phyloP scores from a whole-genome alignment of 2,888 invertebrate species.

The Lordiphosa fenestrarum region DNA sequence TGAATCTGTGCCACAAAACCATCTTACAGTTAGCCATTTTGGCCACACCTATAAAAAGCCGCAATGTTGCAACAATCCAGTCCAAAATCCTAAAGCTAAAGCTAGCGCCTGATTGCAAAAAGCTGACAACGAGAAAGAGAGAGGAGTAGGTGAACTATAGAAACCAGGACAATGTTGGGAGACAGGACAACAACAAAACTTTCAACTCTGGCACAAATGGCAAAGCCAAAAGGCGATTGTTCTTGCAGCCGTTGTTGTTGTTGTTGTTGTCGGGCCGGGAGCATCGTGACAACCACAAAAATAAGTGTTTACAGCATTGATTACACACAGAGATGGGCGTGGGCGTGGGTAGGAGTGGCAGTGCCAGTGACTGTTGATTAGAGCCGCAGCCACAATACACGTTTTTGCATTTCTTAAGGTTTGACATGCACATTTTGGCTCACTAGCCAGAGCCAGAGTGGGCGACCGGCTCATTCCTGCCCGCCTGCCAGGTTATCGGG shows the following conservation, averaged over 20 bases:
- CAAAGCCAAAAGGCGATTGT: slow-evolving; percentile 30
- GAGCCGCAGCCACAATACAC: slow-evolving; percentile 45
- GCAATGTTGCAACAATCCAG: slow-evolving; percentile 31
- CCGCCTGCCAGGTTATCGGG: slow-evolving; percentile 47
- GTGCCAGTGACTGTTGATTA: slow-evolving; percentile 48
- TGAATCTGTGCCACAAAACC: slow-evolving; percentile 14
- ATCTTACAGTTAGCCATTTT: slow-evolving; percentile 19
- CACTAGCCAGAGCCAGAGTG: not conserved
- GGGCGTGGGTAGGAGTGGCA: slow-evolving; percentile 25
- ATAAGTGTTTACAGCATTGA: slow-evolving; percentile 75
- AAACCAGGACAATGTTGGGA: slow-evolving; percentile 36
- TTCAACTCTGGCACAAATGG: slow-evolving; percentile 54
- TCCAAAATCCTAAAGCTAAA: slow-evolving; percentile 33
- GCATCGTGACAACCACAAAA: slow-evolving; percentile 65
- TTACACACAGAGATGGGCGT: slow-evolving; percentile 54
- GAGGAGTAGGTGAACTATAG: slow-evolving; percentile 3
- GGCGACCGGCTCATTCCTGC: slow-evolving; percentile 1
- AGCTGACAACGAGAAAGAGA: slow-evolving; percentile 10
- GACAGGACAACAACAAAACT: slow-evolving; percentile 24
- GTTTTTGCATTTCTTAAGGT: slow-evolving; percentile 68
- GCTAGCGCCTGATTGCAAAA: slow-evolving; percentile 45
- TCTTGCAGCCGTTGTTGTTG: not conserved
- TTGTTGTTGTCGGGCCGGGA: slow-evolving; percentile 15
- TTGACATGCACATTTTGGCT: slow-evolving; percentile 15
- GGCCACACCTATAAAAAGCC: slow-evolving; percentile 44